Base-by-base conservation (phyloP, 2,797 vertebrate genomes). In the Peromyscus melanophrys region DNA sequence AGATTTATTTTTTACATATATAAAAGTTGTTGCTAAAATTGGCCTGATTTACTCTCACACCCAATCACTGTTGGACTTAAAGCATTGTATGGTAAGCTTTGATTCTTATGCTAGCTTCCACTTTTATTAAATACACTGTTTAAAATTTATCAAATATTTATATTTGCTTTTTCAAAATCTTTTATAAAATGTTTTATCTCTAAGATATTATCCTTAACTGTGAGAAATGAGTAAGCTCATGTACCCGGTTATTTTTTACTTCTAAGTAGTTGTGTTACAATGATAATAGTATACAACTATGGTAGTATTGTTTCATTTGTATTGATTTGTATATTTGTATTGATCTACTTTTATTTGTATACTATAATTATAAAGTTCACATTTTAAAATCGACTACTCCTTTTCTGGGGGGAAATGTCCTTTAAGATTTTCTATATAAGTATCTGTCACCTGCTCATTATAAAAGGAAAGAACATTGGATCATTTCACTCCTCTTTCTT, bases 71-170 rank as follows among this genome's bases (percentile, higher is more conserved):
- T 92, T 95, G 86, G 14, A 67, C 37, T 92, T 8, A 92, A 90
- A 83, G 69, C 96, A 94, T 85, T 96, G 93, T 97, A 80, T 89
- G 52, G 34, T 89, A 25, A 97, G 75, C 14, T n/a, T 94, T 34
- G 90, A 77, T 87, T 40, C 27, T 93, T 88, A 5, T 21, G 57
- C 1, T 67, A 75, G 69, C 69, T 90, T 82, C 59, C 83, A 23
- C 46, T 1, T 0, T 85, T 65, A 85, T 23, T 69, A 89, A 87
- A 96, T 27, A 7, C 40, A 55, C 4, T 95, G 27, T 78, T 34
- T 49, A 17, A 77, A 78, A 34, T 17, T 78, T 34, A 78, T 34
- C 65, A 89, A 29, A 73, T 96, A 49, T 82, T 89, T 89, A 71
- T 17, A 65, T 83, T 93, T 95, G 29, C 10, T 63, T 86, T 93